Conservation (phyloP, 2,888 invertebrate species). For the Pyrrhosoma nymphula region DNA sequence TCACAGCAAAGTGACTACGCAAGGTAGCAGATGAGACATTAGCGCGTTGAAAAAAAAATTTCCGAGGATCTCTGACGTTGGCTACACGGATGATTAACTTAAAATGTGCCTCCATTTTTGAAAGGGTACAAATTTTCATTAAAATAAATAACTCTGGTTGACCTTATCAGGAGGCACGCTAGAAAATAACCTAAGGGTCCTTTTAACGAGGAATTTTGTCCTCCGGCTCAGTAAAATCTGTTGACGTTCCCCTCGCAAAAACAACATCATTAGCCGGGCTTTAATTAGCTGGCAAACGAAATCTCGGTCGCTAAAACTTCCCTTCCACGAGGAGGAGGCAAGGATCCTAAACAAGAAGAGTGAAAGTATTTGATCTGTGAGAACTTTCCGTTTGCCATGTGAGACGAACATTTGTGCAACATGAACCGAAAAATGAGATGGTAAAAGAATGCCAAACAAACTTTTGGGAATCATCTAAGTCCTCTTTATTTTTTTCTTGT, state of each 20-base stretch:
- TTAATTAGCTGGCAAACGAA: constrained; percentile 21
- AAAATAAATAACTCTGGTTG: neutral
- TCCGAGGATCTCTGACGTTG: neutral
- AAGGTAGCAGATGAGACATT: neutral
- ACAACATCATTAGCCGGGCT: constrained; percentile 10
- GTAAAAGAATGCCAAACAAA: neutral
- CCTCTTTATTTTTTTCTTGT: neutral
- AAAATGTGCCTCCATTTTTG: neutral
- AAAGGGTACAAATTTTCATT: neutral
- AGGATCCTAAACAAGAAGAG: neutral
- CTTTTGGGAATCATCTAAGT: neutral
- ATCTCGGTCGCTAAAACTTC: neutral
- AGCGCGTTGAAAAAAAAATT: neutral
- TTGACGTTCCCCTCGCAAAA: neutral
- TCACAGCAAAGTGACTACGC: neutral
- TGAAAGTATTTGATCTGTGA: neutral
- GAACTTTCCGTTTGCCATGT: neutral
- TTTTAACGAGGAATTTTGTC: neutral
- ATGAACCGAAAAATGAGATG: neutral
- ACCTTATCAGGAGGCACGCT: neutral
- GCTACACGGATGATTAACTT: neutral
- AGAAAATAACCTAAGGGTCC: neutral
- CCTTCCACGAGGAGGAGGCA: neutral
- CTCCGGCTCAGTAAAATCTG: neutral
- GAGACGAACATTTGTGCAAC: neutral